These are phyloP conservation scores for Synanthedon myopaeformis DNA, from an alignment of 2,888 invertebrate species.

Conservation along the genomic window DNA sequence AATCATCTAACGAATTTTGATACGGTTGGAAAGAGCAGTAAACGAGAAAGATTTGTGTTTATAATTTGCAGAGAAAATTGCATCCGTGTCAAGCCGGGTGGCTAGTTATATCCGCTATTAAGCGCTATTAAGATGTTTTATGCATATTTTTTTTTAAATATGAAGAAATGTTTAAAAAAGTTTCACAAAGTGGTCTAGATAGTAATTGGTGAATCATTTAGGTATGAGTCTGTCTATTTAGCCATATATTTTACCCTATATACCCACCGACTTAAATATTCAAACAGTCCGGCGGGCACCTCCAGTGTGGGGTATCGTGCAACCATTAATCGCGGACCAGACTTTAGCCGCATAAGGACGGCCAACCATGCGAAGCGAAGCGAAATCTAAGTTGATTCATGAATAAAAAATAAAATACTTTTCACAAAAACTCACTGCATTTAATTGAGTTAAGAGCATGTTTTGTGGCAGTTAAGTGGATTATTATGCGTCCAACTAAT, in stretches of 20 bases:
- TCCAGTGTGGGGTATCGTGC: constrained; percentile 48
- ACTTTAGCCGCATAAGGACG: constrained; percentile 30
- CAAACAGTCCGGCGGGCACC: constrained; percentile 33
- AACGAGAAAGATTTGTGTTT: too few species aligned
- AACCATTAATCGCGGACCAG: constrained; percentile 55
- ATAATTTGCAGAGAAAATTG: too few species aligned
- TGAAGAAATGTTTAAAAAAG: too few species aligned
- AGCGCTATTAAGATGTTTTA: too few species aligned
- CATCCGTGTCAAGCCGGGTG: too few species aligned
- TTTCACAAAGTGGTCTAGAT: too few species aligned
- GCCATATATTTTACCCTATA: not conserved
- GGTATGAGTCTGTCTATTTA: not conserved
- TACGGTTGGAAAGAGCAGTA: too few species aligned
- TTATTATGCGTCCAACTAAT: not conserved
- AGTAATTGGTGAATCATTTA: not conserved
- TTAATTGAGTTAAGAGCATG: not conserved
- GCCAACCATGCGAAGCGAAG: constrained; percentile 27
- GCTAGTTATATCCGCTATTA: too few species aligned
- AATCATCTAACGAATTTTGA: too few species aligned
- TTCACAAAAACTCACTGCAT: not conserved
- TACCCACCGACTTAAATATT: constrained; percentile 13
- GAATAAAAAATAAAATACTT: not conserved
- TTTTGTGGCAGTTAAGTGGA: not conserved
- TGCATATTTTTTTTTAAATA: too few species aligned
- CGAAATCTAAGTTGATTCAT: not conserved